phyloP scores from a whole-genome alignment of 1,140 invertebrate genomes.

The Atta cephalotes region DNA sequence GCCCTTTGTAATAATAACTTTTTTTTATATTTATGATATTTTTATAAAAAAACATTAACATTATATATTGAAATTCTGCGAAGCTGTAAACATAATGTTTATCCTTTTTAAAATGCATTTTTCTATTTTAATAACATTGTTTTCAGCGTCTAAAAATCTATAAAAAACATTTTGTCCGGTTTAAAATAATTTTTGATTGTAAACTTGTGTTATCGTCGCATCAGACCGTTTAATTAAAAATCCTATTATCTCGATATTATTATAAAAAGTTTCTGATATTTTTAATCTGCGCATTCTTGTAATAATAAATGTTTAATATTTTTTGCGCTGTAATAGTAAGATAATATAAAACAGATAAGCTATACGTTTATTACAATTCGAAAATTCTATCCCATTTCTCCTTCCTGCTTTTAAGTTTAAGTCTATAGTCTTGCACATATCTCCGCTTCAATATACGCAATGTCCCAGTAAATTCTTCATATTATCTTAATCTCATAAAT shows the following conservation, averaged over 20 bases:
- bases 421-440: background rate
- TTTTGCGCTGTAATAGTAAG: background rate
- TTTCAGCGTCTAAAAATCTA: too few species aligned
- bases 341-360: background rate
- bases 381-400: background rate
- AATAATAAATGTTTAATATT: background rate
- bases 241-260: background rate
- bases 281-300: background rate
- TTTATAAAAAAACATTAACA: too few species aligned
- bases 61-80: too few species aligned
- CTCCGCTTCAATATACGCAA: background rate
- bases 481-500: conserved; percentile 26
- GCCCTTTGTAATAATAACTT: too few species aligned
- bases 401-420: background rate
- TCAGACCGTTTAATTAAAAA: background rate
- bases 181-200: too few species aligned
- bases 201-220: background rate
- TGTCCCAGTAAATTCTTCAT: background rate
- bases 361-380: background rate
- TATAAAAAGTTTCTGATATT: background rate
- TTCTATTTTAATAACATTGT: too few species aligned
- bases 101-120: too few species aligned
- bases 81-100: too few species aligned
- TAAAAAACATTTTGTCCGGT: too few species aligned
- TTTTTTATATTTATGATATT: too few species aligned